Base-by-base conservation (phyloP, 2,113 vertebrate species). In the Opisthocomus hoazin region DNA sequence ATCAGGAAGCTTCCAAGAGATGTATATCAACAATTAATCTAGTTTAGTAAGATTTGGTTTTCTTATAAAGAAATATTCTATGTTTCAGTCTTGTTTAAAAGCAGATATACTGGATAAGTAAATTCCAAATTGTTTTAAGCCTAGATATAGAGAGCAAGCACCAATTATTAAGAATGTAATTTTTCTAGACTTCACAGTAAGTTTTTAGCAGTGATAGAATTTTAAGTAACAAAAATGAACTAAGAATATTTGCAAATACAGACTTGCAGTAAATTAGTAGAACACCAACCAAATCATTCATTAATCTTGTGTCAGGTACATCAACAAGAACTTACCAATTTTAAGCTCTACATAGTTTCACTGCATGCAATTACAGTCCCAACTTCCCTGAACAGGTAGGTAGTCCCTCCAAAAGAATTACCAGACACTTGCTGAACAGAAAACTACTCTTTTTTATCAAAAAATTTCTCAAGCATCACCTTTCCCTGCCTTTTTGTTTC, bases 21-120 rank as follows among this genome's bases (percentile, higher is more conserved):
- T 20, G 46, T 5, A 70, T 29, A 50, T 12, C 57, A 43, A 51
- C 24, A 37, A 6, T 36, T 85, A 34, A 64, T 22, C 54, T 2
- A 48, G 41, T 65, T 90, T 32, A 80, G 13, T 21, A 41, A 41
- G 22, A 63, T 43, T 21, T 45, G 2, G 8, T 6, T 34, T n/a
- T 74, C 56, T 56, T 45, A 16, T 45, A 16, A 87, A 89, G 11
- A 87, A 63, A 34, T 30, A 81, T 19, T 56, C 26, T 11, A 89
- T 26, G 8, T 85, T 91, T 84, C 27, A 86, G 66, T 90, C 75
- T 93, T 93, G 93, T 96, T 96, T 95, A 97, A 97, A 96, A 97
- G 95, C 92, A 96, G 93, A 96, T 96, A 95, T 88, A 93, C n/a
- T 66, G 9, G 10, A 3, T 65, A 81, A 41, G 39, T 39, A 84